A percentile compares a stretch with the other conserved stretches of the same genome.
phyloP scores from a whole-genome alignment of 2,797 vertebrate species.

The Decapterus maruadsi region DNA sequence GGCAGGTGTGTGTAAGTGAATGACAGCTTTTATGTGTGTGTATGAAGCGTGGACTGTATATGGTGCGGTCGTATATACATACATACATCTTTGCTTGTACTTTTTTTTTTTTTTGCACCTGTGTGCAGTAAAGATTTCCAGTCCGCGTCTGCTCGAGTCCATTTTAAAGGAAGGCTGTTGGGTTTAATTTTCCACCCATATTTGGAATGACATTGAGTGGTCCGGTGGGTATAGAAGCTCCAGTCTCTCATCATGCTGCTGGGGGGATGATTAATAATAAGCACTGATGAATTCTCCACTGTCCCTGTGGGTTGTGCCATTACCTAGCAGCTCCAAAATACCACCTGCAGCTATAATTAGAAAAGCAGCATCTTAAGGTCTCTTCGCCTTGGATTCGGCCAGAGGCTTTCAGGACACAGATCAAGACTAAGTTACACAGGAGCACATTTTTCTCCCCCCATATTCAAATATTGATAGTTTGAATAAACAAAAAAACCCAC shows the following conservation, averaged over 20 bases:
- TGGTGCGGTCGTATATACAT: constrained; percentile 17
- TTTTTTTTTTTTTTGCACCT: constrained; percentile 30
- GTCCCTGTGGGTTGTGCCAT: constrained; percentile 81
- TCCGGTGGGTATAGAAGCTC: constrained; percentile 81
- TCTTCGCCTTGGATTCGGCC: constrained; percentile 67
- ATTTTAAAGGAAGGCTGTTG: constrained; percentile 78
- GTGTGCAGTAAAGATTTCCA: constrained; percentile 39
- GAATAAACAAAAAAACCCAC: not conserved
- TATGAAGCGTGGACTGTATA: constrained; percentile 18
- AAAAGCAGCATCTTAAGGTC: constrained; percentile 79
- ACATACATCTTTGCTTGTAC: not conserved
- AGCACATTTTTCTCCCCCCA: constrained; percentile 25
- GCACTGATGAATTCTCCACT: constrained; percentile 85
- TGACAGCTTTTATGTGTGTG: constrained; percentile 21
- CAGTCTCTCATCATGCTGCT: constrained; percentile 81
- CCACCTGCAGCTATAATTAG: constrained; percentile 87
- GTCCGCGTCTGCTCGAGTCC: constrained; percentile 60
- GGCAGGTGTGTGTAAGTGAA: constrained; percentile 30
- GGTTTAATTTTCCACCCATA: constrained; percentile 82
- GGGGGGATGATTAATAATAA: constrained; percentile 86
- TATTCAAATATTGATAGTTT: constrained; percentile 54
- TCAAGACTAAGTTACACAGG: constrained; percentile 35
- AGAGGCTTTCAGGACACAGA: constrained; percentile 67
- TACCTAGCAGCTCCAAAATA: constrained; percentile 81
- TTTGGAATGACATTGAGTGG: constrained; percentile 86